Evolutionary conservation across 1,140 invertebrate genomes (phyloP).

Genomic region (Hylaeus volcanicus): DNA sequence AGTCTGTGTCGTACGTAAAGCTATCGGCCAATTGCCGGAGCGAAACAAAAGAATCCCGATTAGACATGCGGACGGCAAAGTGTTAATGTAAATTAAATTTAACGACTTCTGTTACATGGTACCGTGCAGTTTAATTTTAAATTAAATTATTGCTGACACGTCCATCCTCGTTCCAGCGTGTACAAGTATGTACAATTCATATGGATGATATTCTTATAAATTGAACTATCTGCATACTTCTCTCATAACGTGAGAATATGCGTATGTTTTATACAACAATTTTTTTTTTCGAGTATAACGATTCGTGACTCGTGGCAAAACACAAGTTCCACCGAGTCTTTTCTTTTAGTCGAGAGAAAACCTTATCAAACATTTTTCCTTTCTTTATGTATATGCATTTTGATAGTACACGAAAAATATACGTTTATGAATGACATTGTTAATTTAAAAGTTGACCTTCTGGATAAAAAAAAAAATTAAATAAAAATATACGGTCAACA

Average conservation of each 20-base stretch:
- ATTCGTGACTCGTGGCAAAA: background rate
- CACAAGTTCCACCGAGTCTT: background rate
- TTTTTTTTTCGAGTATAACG: background rate
- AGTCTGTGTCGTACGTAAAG: no score
- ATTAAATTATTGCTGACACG: background rate
- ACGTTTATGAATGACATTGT: no score
- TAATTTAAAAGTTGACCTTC: no score
- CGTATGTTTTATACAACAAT: background rate
- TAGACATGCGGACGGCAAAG: background rate
- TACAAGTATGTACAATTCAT: background rate
- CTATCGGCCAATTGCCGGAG: no score
- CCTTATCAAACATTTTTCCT: background rate
- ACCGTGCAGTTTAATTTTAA: background rate
- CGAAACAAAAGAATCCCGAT: no score
- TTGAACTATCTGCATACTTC: background rate
- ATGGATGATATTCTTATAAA: background rate
- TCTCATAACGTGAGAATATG: conserved; percentile 27
- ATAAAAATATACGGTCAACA: no score
- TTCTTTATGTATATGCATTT: no score
- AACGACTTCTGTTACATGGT: background rate
- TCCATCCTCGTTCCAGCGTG: background rate
- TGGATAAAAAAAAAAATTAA: no score
- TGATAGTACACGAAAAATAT: no score
- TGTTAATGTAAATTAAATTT: conserved; percentile 5
- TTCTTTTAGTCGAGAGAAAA: no score